Conservation (phyloP, 1,140 invertebrate genomes). For the Hyphantria cunea region DNA sequence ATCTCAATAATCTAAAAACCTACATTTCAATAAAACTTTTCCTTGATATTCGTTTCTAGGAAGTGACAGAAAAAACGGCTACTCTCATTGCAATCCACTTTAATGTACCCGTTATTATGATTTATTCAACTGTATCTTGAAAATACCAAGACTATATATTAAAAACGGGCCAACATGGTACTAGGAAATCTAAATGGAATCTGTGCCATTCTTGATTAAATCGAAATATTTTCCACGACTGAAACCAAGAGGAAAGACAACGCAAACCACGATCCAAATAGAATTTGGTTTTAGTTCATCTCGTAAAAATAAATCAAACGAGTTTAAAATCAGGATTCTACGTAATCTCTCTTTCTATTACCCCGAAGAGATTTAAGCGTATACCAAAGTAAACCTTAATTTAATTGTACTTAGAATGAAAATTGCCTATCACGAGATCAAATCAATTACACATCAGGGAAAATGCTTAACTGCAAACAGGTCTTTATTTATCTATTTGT, state of each 20-base stretch:
- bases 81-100: too few species aligned
- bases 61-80: too few species aligned
- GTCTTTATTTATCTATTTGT: constrained; percentile 40
- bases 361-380: constrained; percentile 29
- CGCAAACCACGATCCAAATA: constrained; percentile 42
- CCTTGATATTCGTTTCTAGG: too few species aligned
- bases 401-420: constrained; percentile 37
- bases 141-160: not conserved
- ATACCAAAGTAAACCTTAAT: constrained; percentile 43
- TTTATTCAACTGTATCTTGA: not conserved
- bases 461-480: constrained; percentile 46
- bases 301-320: constrained; percentile 65
- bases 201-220: constrained; percentile 11
- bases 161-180: constrained; percentile 10
- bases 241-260: constrained; percentile 12
- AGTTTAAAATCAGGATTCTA: constrained; percentile 56
- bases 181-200: constrained; percentile 5
- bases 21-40: too few species aligned
- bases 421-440: constrained; percentile 31
- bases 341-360: constrained; percentile 56
- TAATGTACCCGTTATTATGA: too few species aligned
- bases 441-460: constrained; percentile 37
- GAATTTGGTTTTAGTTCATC: constrained; percentile 53
- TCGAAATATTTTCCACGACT: constrained; percentile 15
- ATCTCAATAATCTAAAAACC: too few species aligned